phyloP scores from a whole-genome alignment of 2,113 vertebrate species.

The Blennius ocellaris region DNA sequence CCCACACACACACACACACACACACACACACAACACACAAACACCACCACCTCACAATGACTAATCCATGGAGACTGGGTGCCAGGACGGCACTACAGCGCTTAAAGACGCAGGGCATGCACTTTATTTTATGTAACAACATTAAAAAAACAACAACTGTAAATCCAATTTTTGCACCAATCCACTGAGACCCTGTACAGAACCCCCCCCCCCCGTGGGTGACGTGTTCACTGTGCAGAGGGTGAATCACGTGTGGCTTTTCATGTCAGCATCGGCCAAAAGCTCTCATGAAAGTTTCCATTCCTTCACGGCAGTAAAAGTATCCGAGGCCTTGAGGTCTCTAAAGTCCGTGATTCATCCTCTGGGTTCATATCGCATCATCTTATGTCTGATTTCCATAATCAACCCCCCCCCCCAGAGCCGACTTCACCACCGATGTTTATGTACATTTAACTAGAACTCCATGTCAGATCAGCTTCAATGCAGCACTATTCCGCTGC shows the following conservation, averaged over 20 bases:
- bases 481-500: neutral
- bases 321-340: no score
- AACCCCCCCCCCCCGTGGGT: neutral
- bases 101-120: conserved; percentile 19
- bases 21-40: no score
- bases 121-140: conserved; percentile 24
- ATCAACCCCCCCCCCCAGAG: neutral
- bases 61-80: conserved; percentile 36
- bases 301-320: no score
- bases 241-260: neutral
- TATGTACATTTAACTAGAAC: conserved; percentile 3
- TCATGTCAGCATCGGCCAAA: no score
- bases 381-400: neutral
- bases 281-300: no score
- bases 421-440: neutral
- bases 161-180: conserved; percentile 44
- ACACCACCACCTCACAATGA: conserved; percentile 49
- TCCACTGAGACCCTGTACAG: conserved; percentile 41
- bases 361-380: conserved; percentile 10
- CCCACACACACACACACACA: no score
- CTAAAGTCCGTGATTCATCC: neutral
- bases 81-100: conserved; percentile 14
- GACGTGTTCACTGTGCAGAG: neutral
- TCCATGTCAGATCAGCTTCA: neutral
- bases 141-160: conserved; percentile 30